phyloP scores from a whole-genome alignment of 2,888 invertebrate species.

The Meghimatium bilineatum region DNA sequence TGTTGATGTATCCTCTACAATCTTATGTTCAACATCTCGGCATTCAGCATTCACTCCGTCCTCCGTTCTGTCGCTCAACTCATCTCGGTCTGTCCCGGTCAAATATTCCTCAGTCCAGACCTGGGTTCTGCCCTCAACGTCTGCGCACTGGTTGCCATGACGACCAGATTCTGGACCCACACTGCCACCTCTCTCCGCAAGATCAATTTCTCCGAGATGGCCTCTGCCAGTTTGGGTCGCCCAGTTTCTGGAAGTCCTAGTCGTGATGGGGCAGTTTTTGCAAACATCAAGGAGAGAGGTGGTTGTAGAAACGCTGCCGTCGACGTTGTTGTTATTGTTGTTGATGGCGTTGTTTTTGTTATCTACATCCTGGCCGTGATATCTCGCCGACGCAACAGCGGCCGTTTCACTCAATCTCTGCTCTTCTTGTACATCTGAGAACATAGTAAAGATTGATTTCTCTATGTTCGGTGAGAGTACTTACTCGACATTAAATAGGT shows the following conservation, averaged over 20 bases:
- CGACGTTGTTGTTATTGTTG: background rate
- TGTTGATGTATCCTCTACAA: background rate
- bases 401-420: constrained; percentile 43
- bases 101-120: background rate
- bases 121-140: background rate
- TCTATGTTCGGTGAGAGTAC: too few species aligned
- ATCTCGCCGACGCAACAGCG: constrained; percentile 39
- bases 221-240: background rate
- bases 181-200: background rate
- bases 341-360: background rate
- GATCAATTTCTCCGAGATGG: constrained; percentile 23
- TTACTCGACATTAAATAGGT: too few species aligned
- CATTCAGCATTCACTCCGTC: background rate
- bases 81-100: background rate
- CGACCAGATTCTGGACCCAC: constrained; percentile 22
- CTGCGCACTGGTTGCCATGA: constrained; percentile 33
- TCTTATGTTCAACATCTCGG: background rate
- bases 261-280: background rate
- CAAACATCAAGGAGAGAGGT: background rate
- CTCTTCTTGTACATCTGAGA: constrained; percentile 38
- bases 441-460: too few species aligned
- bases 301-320: background rate
- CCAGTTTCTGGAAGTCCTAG: constrained; percentile 6
- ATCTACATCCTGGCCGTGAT: constrained; percentile 29
- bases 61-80: constrained; percentile 22